Evolutionary conservation across 2,888 invertebrate species (phyloP).

Genomic region (Rutpela maculata): DNA sequence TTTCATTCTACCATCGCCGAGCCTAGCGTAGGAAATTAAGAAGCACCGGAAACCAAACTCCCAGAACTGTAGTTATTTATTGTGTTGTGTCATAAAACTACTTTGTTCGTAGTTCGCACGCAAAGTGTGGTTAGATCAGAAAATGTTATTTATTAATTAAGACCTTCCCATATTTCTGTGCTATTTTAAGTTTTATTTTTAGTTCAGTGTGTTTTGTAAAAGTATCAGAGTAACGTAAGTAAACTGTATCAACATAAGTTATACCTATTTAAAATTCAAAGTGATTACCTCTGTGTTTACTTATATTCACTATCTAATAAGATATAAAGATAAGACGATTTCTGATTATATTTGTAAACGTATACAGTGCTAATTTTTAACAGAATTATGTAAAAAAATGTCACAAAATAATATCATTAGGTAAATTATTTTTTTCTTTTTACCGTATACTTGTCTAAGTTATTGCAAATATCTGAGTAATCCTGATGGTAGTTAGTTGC

Average conservation of each 20-base stretch:
- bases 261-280: no score
- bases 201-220: constrained; percentile 13
- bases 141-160: constrained; percentile 34
- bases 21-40: neutral
- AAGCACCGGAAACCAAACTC: neutral
- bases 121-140: constrained; percentile 37
- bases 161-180: constrained; percentile 32
- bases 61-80: neutral
- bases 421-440: neutral
- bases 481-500: neutral
- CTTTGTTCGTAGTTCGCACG: neutral
- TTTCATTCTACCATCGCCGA: neutral
- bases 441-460: neutral
- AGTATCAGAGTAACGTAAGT: constrained; percentile 27
- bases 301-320: constrained; percentile 16
- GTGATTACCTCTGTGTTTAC: no score
- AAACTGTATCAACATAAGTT: constrained; percentile 11
- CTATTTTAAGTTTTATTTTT: constrained; percentile 38
- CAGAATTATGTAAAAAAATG: neutral
- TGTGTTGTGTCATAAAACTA: neutral
- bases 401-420: constrained; percentile 20
- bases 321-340: constrained; percentile 17
- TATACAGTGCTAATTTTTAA: neutral
- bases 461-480: neutral
- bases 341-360: constrained; percentile 23